Conservation (phyloP, 2,797 vertebrate species). For the Spinus olivaceus region DNA sequence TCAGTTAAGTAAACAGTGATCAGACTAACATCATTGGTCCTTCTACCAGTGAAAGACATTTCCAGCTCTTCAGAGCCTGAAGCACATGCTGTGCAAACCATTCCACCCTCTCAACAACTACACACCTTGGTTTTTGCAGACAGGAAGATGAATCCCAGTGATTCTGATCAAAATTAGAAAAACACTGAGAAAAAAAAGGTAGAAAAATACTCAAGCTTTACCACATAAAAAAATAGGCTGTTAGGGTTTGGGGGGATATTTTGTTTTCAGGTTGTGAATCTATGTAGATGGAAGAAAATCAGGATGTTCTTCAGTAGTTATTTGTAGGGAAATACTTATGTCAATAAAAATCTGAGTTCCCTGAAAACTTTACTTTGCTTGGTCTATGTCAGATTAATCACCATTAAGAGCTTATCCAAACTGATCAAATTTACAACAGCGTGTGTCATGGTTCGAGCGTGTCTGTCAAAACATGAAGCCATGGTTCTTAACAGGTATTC, state of each 20-base stretch:
- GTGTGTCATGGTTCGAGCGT: no score
- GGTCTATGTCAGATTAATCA: not conserved
- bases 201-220: not conserved
- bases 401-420: not conserved
- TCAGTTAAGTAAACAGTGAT: not conserved
- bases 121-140: not conserved
- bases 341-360: not conserved
- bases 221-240: not conserved
- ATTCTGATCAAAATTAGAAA: not conserved
- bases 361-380: not conserved
- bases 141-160: not conserved
- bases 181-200: not conserved
- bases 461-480: not conserved
- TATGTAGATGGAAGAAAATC: not conserved
- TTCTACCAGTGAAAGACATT: not conserved
- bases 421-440: not conserved
- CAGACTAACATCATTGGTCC: not conserved
- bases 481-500: not conserved
- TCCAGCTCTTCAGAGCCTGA: not conserved
- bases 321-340: not conserved
- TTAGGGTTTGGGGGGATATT: accelerated
- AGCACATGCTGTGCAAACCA: not conserved
- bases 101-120: not conserved
- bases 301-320: not conserved
- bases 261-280: not conserved